A percentile compares a stretch with the other conserved stretches of the same genome.
Evolutionary conservation across 2,797 vertebrate species (phyloP).

Genomic region (Alcedo quadribrachys): DNA sequence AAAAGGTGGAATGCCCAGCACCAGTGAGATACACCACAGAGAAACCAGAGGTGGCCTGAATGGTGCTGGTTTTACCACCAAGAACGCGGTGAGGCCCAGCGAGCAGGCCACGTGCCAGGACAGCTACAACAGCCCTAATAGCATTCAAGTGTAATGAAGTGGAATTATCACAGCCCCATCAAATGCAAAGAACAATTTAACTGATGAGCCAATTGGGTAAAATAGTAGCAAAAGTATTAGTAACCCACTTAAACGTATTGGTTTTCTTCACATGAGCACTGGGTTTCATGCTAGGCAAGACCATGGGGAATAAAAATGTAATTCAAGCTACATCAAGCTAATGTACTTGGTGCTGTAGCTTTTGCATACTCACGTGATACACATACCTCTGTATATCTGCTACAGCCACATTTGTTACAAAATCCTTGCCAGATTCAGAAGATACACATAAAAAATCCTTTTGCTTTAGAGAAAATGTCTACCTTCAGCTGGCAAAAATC

Average conservation of each 20-base stretch:
- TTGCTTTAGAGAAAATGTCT: not conserved
- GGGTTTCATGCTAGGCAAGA: not conserved
- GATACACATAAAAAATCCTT: accelerated
- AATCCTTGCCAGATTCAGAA: not conserved
- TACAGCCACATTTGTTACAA: not conserved
- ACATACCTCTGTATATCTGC: not conserved
- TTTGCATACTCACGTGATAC: not conserved
- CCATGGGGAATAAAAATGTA: not conserved
- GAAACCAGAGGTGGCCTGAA: not conserved
- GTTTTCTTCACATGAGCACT: not conserved
- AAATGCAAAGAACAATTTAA: not conserved
- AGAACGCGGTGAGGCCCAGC: not conserved
- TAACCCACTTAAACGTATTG: not conserved
- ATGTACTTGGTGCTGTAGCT: not conserved
- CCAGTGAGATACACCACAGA: not conserved
- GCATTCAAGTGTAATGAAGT: not conserved
- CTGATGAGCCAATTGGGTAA: not conserved
- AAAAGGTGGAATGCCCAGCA: not conserved
- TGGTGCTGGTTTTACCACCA: not conserved
- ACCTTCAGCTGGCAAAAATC: not conserved
- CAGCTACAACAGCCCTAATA: not conserved
- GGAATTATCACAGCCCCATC: not conserved
- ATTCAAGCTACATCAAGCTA: not conserved
- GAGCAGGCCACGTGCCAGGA: not conserved
- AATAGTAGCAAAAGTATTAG: not conserved